A percentile compares a stretch with the other conserved stretches of the same genome.
Conservation (phyloP, 2,797 vertebrate genomes). For the Loriculus beryllinus region DNA sequence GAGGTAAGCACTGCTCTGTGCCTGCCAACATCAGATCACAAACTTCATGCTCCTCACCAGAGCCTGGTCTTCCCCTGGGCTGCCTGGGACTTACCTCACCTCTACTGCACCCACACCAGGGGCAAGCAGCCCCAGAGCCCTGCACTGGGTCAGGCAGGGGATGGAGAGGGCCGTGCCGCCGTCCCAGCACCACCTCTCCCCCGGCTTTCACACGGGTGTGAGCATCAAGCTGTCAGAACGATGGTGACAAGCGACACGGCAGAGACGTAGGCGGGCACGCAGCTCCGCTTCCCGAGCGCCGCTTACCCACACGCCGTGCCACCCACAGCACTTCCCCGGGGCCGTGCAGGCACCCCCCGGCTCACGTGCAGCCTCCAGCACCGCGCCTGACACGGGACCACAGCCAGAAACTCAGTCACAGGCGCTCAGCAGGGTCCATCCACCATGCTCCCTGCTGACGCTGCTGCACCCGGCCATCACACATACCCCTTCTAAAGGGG, state of each 20-base stretch:
- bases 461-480: fast-evolving
- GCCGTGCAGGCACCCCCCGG: background rate
- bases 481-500: background rate
- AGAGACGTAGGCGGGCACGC: slow-evolving; percentile 39
- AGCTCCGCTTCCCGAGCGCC: background rate
- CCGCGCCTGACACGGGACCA: background rate
- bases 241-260: background rate
- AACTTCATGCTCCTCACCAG: background rate
- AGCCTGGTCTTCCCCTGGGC: background rate
- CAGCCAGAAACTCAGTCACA: background rate
- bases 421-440: background rate
- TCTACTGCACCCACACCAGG: background rate
- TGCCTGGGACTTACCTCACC: background rate
- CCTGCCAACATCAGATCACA: background rate
- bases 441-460: background rate
- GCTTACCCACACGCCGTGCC: slow-evolving; percentile 43
- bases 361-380: background rate
- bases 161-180: background rate
- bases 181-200: background rate
- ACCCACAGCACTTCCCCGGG: slow-evolving; percentile 31
- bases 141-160: background rate
- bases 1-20: background rate
- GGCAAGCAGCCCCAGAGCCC: background rate
- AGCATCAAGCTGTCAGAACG: background rate
- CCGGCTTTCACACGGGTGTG: background rate